Base-by-base conservation (phyloP, 2,797 vertebrate genomes). In the Artibeus lituratus region DNA sequence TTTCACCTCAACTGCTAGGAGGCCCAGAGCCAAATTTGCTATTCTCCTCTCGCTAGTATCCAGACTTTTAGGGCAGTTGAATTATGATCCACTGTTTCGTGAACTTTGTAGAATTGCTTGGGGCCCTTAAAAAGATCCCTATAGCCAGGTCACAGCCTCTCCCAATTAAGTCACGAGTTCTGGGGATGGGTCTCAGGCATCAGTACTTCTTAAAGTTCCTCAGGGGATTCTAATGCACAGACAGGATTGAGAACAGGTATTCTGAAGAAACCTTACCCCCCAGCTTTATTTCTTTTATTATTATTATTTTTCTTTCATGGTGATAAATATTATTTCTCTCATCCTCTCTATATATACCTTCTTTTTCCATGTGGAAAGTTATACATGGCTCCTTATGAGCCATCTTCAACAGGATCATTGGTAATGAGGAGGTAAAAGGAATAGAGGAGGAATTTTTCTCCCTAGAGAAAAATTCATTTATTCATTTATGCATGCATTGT, bases 391-490 rank as follows among this genome's bases (percentile, higher is more conserved):
- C 87, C 53, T 88, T 57, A 70, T 42, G 55, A 84, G 49, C 53
- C 74, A 49, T 72, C 29, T 62, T 37, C 44, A 87, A 62, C 44
- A 59, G 2, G 35, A 44, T 87, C 15, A 29, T 69, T 74, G 22
- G 73, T 29, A 69, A 51, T 70, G 81, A 92, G 84, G 42, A 92
- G 62, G 57, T 16, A 2, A 29, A 90, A 32, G 53, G 70, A 87
- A 51, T 24, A 26, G 67, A 86, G 53, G 65, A 57, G 57, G 69
- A 70, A 57, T 69, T 81, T 59, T 19, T 86, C 22, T 80, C 18
- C 59, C 39, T 42, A 19, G 93, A 84, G 90, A 67, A 91, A 97
- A 92, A 87, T 57, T 92, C 76, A 93, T 88, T 81, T 84, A 95
- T 89, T 93, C 72, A 84, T 53, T 85, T 87, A 87, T 88, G 47